Evolutionary conservation across 2,113 vertebrate genomes (phyloP).

Genomic region (Zosterops hypoxanthus): DNA sequence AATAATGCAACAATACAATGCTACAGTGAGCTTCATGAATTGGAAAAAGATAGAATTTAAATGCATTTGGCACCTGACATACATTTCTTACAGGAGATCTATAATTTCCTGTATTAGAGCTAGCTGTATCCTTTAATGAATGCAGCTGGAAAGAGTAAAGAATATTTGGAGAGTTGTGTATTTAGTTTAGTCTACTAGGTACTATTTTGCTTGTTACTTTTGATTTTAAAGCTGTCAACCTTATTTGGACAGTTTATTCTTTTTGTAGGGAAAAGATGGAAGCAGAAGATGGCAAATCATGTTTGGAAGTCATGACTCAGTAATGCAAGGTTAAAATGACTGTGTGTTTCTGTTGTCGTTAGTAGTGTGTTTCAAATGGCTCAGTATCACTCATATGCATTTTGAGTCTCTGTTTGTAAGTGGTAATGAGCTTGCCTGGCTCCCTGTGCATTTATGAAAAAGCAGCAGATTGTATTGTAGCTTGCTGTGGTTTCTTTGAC

Average conservation of each 20-base stretch:
- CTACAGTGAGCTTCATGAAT: conserved; percentile 72
- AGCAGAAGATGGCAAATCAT: background rate
- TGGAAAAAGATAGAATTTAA: conserved; percentile 72
- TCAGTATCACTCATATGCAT: background rate
- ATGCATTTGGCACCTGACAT: conserved; percentile 75
- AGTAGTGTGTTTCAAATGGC: conserved; percentile 13
- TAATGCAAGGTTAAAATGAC: conserved; percentile 32
- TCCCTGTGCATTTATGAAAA: background rate
- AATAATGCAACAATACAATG: conserved; percentile 73
- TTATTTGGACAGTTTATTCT: background rate
- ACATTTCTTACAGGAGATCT: conserved; percentile 59
- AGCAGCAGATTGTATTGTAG: background rate
- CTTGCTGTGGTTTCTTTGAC: background rate
- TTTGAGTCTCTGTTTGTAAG: conserved; percentile 47
- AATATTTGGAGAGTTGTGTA: background rate
- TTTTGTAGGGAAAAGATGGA: background rate
- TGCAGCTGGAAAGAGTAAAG: conserved; percentile 11
- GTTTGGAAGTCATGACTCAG: conserved; percentile 30
- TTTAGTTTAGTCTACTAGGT: conserved; percentile 16
- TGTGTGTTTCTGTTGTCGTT: background rate
- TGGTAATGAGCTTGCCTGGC: background rate
- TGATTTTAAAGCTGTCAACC: conserved; percentile 40
- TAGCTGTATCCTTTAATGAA: conserved; percentile 35
- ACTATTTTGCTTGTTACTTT: conserved; percentile 11
- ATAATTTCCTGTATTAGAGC: conserved; percentile 70